Evolutionary conservation across 2,888 invertebrate species (phyloP), one percentile per base, ranked within the genome.

Genomic region (Unio delphinus): DNA sequence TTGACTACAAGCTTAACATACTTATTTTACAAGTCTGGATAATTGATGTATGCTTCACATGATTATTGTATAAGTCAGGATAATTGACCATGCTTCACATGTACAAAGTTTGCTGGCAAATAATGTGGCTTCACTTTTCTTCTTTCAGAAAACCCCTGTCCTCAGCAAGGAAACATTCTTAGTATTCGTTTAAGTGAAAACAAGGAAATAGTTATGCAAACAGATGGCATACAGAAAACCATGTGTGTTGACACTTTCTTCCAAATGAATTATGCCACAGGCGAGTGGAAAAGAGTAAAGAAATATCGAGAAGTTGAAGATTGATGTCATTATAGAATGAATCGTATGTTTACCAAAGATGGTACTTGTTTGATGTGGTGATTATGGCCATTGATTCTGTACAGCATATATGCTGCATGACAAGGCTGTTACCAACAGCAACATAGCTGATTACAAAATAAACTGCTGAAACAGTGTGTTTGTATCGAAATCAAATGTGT

Each of bases 201-300:
- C 88, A 94, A 93, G 84, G 98, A 98, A 90, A 95, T 95, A 82
- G 95, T 97, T 0, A 72, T 76, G 17, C 96, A 96, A 87, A 92
- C 94, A 0, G 96, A 97, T 89, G 95, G 96, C 78, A 94, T 94
- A 0, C 94, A 94, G 84, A 91, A 93, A 30, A 93, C 94, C 0
- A 95, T 95, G 90, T 91, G 95, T 66, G 95, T 95, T 0, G 98
- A 98, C 90, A 97, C 96, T 78, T 97, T 96, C 91, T 98, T 99
- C 93, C 97, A 98, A 90, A 96, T 99, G 96, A 98, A 99, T 91
- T 98, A 98, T 91, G 95, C 95, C 88, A 97, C 96, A 67, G 98
- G 98, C 54, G 97, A 98, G 89, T 99, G 98, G 98, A 97, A 97
- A 88, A 92, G 95, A 83, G 95, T 98, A 83, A 96, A 97, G 90